Evolutionary conservation across 2,113 vertebrate species (phyloP).

Genomic region (Tiliqua scincoides): DNA sequence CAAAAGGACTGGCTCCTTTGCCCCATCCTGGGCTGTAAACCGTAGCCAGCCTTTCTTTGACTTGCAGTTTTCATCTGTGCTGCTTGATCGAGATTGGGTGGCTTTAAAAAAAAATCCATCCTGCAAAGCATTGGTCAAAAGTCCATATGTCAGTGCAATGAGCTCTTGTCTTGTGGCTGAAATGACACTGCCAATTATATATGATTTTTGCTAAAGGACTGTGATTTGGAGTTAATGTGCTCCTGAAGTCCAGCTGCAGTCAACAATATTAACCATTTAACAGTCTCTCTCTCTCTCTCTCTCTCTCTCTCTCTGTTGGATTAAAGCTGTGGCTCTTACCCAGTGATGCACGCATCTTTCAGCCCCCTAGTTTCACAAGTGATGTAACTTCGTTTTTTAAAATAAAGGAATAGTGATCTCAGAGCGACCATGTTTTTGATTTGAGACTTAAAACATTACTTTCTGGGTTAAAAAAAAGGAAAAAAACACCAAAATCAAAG

Average conservation of each 20-base stretch:
- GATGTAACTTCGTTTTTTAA: not conserved
- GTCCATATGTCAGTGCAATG: accelerated
- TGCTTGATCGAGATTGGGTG: not conserved
- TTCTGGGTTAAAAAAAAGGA: not conserved
- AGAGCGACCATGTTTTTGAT: not conserved
- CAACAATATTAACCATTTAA: not conserved
- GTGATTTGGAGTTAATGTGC: not conserved
- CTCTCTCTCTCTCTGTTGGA: too few species aligned
- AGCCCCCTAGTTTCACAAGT: not conserved
- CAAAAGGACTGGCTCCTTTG: not conserved
- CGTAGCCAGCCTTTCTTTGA: not conserved
- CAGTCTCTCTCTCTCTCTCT: too few species aligned
- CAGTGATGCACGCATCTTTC: not conserved
- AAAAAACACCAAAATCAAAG: too few species aligned
- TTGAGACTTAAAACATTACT: not conserved
- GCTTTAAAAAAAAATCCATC: not conserved
- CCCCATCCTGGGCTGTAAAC: not conserved
- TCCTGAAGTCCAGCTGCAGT: accelerated
- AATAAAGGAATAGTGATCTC: not conserved
- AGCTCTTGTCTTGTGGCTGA: not conserved
- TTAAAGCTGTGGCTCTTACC: not conserved
- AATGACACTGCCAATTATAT: not conserved
- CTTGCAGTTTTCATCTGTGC: not conserved
- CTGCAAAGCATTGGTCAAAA: accelerated
- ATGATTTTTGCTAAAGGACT: not conserved